These are phyloP conservation scores for Lysiphlebus fabarum DNA, from an alignment of 1,140 invertebrate genomes.

Conservation along the genomic window DNA sequence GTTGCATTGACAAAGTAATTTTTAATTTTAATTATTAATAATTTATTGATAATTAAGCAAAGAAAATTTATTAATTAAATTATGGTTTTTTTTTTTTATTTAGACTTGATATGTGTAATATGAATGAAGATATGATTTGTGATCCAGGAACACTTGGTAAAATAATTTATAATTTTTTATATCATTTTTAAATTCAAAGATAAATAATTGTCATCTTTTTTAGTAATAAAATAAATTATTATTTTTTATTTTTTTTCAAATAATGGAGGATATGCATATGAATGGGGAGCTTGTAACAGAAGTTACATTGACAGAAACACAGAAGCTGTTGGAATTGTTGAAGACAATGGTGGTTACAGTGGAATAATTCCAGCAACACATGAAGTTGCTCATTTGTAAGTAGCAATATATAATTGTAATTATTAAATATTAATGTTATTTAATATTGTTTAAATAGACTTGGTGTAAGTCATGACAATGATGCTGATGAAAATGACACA, in stretches of 20 bases:
- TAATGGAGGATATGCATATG: slow-evolving; percentile 38
- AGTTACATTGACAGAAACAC: slow-evolving; percentile 25
- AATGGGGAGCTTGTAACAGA: slow-evolving; percentile 36
- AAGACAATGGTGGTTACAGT: slow-evolving; percentile 46
- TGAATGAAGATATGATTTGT: slow-evolving; percentile 22
- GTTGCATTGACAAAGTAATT: slow-evolving; percentile 33
- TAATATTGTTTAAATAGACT: slow-evolving; percentile 29
- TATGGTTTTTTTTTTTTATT: slow-evolving; percentile 5
- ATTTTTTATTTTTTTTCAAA: slow-evolving; percentile 1
- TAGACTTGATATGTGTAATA: slow-evolving; percentile 33
- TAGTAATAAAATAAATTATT: slow-evolving; percentile 1
- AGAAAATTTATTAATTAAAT: background rate
- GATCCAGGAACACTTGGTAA: slow-evolving; percentile 31
- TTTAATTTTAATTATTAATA: slow-evolving; percentile 5
- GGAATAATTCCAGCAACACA: slow-evolving; percentile 44
- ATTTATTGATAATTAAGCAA: background rate
- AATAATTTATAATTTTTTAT: background rate
- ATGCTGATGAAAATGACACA: slow-evolving; percentile 22
- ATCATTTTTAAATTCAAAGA: slow-evolving; percentile 19
- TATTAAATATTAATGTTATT: slow-evolving; percentile 9
- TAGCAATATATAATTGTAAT: slow-evolving; percentile 13
- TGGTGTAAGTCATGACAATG: slow-evolving; percentile 36
- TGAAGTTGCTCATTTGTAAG: slow-evolving; percentile 47
- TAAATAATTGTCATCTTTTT: slow-evolving; percentile 16
- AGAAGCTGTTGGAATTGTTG: slow-evolving; percentile 39